Conservation (phyloP, 2,797 vertebrate species). For the Lophotriccus pileatus region DNA sequence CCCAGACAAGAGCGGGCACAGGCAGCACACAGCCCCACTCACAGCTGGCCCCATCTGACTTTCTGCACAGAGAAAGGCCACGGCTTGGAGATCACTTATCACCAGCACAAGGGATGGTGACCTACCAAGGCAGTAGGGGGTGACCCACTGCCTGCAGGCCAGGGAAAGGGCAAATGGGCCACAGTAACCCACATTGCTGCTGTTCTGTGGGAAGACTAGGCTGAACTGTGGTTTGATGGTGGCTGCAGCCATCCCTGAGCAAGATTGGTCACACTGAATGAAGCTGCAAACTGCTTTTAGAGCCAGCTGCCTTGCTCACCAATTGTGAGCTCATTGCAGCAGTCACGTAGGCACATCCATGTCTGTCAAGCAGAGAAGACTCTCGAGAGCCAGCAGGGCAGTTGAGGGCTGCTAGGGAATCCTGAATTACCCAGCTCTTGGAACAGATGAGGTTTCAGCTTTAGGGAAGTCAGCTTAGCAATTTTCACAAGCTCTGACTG, state of each 20-base stretch:
- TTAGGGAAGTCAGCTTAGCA: neutral
- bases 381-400: neutral
- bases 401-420: neutral
- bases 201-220: neutral
- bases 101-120: neutral
- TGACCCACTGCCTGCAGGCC: neutral
- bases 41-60: neutral
- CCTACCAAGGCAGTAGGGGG: rapidly evolving
- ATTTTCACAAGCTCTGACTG: neutral
- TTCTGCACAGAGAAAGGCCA: rapidly evolving
- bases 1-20: neutral
- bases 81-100: neutral
- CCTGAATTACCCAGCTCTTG: neutral
- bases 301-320: neutral
- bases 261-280: neutral
- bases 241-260: rapidly evolving
- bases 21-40: neutral
- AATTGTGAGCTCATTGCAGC: rapidly evolving
- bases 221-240: neutral
- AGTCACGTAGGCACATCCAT: rapidly evolving
- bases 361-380: rapidly evolving
- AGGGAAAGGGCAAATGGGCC: neutral
- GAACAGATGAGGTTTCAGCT: neutral
- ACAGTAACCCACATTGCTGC: neutral
- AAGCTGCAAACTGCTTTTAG: neutral